Evolutionary conservation across 2,113 vertebrate species (phyloP), one percentile per base, ranked within the genome.

Genomic region (Aythya baeri): DNA sequence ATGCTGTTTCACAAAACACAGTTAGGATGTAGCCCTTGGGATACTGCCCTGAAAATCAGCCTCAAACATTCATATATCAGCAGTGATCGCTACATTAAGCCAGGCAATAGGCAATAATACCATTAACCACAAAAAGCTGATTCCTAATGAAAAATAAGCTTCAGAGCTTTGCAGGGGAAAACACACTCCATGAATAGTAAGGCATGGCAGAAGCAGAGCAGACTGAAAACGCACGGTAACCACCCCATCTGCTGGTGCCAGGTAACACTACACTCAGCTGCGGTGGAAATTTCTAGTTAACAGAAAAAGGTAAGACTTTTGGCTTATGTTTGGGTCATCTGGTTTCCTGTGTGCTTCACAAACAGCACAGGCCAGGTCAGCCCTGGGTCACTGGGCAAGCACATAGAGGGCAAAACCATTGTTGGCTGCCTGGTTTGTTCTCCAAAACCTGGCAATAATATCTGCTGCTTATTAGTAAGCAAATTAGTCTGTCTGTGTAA

Each of bases 191-290:
- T 31, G 63, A 81, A 71, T 18, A 43, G 78, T 2, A 58, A 63
- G 46, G 2, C 9, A 2, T 1, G 13, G 57, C 11, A 32, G 74
- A 29, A 13, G 7, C 25, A 34, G 74, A 44, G 49, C 6, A 4
- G 82, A 44, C 82, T n/a, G 75, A 46, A 88, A 91, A 70, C 3
- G 22, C 79, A 89, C 89, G 61, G 88, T 90, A 92, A 96, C 70
- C 32, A 1, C 94, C 75, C 97, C 96, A 96, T 83, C 97, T 97
- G 89, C 95, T 89, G 92, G 92, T 78, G 62, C 0, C 1, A 80
- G 63, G n/a, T 52, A 7, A 73, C 57, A 36, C 71, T 94, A 83
- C 91, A 57, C 38, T 17, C 31, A 29, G 46, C 3, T 2, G 0
- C 14, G 1, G 23, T 21, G 46, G 83, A 96, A 84, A 82, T 41